These are phyloP conservation scores for Pipra filicauda DNA, from an alignment of 2,113 vertebrate genomes.

Conservation along the genomic window DNA sequence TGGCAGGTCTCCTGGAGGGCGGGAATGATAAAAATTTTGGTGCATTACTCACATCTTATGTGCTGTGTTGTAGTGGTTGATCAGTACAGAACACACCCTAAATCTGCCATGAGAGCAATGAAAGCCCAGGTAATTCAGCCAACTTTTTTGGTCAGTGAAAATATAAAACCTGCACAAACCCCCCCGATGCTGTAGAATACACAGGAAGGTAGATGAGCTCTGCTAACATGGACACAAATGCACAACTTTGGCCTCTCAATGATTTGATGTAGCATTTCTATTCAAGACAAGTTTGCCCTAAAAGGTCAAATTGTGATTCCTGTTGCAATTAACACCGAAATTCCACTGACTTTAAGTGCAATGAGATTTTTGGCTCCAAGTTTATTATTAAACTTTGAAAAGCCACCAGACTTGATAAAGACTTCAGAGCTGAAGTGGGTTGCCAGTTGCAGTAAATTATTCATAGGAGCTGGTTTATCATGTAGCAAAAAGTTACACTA, in stretches of 20 bases:
- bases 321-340: background rate
- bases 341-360: background rate
- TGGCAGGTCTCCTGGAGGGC: background rate
- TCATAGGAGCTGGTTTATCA: constrained; percentile 36
- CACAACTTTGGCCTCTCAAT: background rate
- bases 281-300: background rate
- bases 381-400: constrained; percentile 35
- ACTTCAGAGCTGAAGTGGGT: background rate
- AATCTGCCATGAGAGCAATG: background rate
- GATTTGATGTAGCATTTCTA: background rate
- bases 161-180: background rate
- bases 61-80: background rate
- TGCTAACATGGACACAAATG: background rate
- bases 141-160: background rate
- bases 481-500: constrained; percentile 46
- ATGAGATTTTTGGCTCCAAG: background rate
- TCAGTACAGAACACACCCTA: background rate
- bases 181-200: background rate
- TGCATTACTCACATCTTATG: rapidly evolving
- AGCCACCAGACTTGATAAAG: constrained; percentile 11
- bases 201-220: background rate
- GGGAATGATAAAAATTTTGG: background rate
- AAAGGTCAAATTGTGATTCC: background rate
- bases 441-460: constrained; percentile 46
- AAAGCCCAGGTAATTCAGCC: background rate